Conservation (phyloP, 2,113 vertebrate species). For the Condylura cristata region DNA sequence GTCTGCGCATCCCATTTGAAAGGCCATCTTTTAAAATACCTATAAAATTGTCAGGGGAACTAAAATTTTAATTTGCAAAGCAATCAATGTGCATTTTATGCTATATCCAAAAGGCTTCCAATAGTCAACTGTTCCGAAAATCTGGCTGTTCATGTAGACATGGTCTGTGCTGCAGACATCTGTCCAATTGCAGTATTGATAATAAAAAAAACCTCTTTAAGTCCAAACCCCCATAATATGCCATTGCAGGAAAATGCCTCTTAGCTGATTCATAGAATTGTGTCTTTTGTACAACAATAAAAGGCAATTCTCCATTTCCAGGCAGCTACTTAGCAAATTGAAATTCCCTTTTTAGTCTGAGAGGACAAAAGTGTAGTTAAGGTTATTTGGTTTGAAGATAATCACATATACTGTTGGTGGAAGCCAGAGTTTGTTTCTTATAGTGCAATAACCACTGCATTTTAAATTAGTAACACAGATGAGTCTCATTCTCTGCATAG, state of each 20-base stretch:
- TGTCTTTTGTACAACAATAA: conserved; percentile 54
- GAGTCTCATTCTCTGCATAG: conserved; percentile 42
- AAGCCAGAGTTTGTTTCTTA: conserved; percentile 47
- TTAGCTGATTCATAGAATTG: conserved; percentile 51
- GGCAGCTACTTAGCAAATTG: conserved; percentile 58
- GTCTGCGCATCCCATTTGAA: not conserved
- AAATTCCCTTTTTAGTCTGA: conserved; percentile 64
- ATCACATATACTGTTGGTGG: conserved; percentile 40
- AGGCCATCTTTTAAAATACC: conserved; percentile 15
- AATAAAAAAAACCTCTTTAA: conserved; percentile 50
- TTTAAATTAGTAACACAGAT: conserved; percentile 67
- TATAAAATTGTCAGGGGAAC: not conserved
- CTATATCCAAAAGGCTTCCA: conserved; percentile 10
- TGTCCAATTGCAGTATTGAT: conserved; percentile 6
- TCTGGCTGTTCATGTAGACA: not conserved
- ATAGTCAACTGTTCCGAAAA: conserved; percentile 31
- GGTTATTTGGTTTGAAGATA: conserved; percentile 60
- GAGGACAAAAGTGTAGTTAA: conserved; percentile 64
- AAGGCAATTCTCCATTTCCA: conserved; percentile 51
- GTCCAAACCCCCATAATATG: conserved; percentile 38
- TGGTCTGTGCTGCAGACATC: conserved; percentile 6
- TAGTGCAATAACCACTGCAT: conserved; percentile 43
- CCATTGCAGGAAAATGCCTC: conserved; percentile 51
- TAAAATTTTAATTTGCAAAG: conserved; percentile 42
- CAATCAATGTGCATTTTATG: conserved; percentile 42